These are phyloP conservation scores for Psococerastis gibbosa DNA, from an alignment of 2,888 invertebrate genomes.

Conservation along the genomic window DNA sequence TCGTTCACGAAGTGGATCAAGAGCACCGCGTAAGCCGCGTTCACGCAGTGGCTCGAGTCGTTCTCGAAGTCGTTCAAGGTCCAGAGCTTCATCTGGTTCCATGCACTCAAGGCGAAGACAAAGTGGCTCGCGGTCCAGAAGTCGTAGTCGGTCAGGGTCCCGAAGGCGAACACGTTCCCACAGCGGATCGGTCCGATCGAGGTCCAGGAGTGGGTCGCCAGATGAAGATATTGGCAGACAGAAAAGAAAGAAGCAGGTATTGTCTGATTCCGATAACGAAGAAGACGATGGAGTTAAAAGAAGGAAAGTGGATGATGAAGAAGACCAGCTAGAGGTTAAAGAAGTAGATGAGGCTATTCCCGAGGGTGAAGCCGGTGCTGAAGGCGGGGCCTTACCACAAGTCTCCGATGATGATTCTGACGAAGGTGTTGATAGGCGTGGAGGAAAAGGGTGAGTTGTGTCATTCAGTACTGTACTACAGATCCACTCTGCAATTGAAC, in stretches of 20 bases:
- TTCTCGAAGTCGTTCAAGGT: constrained; percentile 14
- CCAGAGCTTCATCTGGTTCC: too few relatives aligned
- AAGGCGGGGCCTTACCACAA: constrained; percentile 17
- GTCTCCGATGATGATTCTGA: constrained; percentile 27
- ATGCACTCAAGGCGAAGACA: constrained; percentile 14
- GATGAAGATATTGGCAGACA: constrained; percentile 16
- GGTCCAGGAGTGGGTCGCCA: constrained; percentile 17
- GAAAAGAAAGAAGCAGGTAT: constrained; percentile 18
- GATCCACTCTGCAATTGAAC: too few relatives aligned
- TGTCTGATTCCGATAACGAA: constrained; percentile 41
- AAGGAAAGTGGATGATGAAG: constrained; percentile 19
- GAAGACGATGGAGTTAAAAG: constrained; percentile 23
- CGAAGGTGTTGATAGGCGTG: constrained; percentile 39
- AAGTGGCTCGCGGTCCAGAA: constrained; percentile 18
- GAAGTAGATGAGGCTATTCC: constrained; percentile 22
- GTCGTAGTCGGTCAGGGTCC: constrained; percentile 17
- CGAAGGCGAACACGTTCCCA: constrained; percentile 17
- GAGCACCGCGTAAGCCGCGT: not conserved
- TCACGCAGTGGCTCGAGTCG: not conserved
- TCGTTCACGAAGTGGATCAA: not conserved
- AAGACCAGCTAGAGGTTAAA: constrained; percentile 25
- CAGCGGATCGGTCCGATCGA: constrained; percentile 18
- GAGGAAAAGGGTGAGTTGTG: constrained; percentile 24
- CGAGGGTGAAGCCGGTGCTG: constrained; percentile 17
- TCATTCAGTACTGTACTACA: not conserved